These are phyloP conservation scores for Drosophila subobscura DNA, from an alignment of 1,140 invertebrate species.

Conservation along the genomic window DNA sequence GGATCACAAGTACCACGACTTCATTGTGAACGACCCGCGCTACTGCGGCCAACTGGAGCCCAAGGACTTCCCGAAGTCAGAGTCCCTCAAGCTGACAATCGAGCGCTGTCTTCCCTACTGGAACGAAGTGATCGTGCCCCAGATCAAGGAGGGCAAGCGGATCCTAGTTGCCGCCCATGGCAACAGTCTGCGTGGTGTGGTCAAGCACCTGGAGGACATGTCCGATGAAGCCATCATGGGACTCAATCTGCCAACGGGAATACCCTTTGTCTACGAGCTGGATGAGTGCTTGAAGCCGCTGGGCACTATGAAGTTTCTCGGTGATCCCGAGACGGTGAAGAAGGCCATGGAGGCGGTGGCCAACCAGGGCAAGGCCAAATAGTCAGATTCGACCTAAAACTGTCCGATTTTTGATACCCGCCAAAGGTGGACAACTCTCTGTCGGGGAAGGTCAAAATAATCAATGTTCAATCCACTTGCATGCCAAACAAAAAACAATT, in stretches of 20 bases:
- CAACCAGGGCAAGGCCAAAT: constrained; percentile 92
- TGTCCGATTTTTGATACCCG: no score
- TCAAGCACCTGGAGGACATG: constrained; percentile 95
- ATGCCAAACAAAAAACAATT: constrained; percentile 37
- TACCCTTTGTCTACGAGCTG: constrained; percentile 97
- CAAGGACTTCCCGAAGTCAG: constrained; percentile 94
- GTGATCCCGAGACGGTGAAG: constrained; percentile 95
- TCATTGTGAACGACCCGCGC: constrained; percentile 91
- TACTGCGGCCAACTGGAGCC: constrained; percentile 89
- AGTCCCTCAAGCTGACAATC: constrained; percentile 96
- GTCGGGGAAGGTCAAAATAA: constrained; percentile 49
- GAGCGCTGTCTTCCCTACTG: constrained; percentile 95
- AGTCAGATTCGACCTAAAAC: constrained; percentile 5
- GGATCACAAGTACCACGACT: constrained; percentile 91
- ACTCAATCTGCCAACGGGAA: constrained; percentile 96
- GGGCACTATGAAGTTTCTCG: constrained; percentile 95
- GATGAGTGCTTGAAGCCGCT: constrained; percentile 95
- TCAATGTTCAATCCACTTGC: constrained; percentile 57
- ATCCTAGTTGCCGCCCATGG: constrained; percentile 97
- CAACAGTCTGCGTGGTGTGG: constrained; percentile 96
- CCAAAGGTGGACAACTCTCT: background rate
- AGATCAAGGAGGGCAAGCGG: constrained; percentile 92
- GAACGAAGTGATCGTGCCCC: constrained; percentile 95
- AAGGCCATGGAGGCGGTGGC: constrained; percentile 97
- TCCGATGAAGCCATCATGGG: constrained; percentile 94